Percentiles rank a stretch among this genome's conserved stretches.
Evolutionary conservation across 1,140 invertebrate genomes (phyloP).

Genomic region (Bradysia coprophila): DNA sequence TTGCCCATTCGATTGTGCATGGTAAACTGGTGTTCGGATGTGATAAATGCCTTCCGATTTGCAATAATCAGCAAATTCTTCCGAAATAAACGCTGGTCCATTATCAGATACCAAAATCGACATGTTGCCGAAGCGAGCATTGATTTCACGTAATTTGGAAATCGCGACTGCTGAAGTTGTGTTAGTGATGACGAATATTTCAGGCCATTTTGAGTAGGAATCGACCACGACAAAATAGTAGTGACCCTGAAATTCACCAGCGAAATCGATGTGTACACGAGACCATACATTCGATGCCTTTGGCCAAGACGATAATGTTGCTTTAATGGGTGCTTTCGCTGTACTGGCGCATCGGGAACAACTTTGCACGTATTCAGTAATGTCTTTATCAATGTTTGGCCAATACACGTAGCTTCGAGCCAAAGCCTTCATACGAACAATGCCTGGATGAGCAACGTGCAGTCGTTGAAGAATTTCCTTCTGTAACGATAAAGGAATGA

Average conservation of each 20-base stretch:
- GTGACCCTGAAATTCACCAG: slow-evolving; percentile 13
- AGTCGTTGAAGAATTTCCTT: slow-evolving; percentile 2
- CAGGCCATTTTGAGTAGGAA: slow-evolving; percentile 19
- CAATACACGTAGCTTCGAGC: slow-evolving; percentile 24
- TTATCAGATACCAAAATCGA: slow-evolving; percentile 11
- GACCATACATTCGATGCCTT: slow-evolving; percentile 15
- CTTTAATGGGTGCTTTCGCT: slow-evolving; percentile 4
- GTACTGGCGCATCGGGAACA: slow-evolving; percentile 9
- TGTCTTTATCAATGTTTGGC: slow-evolving; percentile 22
- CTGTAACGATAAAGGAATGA: slow-evolving; percentile 6
- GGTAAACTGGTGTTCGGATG: slow-evolving; percentile 4
- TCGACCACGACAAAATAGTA: slow-evolving; percentile 21
- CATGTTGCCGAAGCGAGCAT: slow-evolving; percentile 4
- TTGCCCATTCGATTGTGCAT: slow-evolving; percentile 5
- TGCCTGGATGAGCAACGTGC: slow-evolving; percentile 22
- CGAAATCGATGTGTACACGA: slow-evolving; percentile 24
- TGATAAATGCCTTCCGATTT: slow-evolving; percentile 4
- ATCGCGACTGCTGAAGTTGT: slow-evolving; percentile 5
- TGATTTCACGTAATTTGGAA: slow-evolving; percentile 2
- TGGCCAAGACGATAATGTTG: slow-evolving; percentile 11
- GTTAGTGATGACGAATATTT: slow-evolving; percentile 9
- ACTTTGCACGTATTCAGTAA: slow-evolving; percentile 10
- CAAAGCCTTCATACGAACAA: slow-evolving; percentile 22
- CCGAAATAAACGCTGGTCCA: slow-evolving; percentile 3
- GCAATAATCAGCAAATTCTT: slow-evolving; percentile 4